These are phyloP conservation scores for Leptopterna dolabrata DNA, from an alignment of 2,888 invertebrate genomes.

Conservation along the genomic window DNA sequence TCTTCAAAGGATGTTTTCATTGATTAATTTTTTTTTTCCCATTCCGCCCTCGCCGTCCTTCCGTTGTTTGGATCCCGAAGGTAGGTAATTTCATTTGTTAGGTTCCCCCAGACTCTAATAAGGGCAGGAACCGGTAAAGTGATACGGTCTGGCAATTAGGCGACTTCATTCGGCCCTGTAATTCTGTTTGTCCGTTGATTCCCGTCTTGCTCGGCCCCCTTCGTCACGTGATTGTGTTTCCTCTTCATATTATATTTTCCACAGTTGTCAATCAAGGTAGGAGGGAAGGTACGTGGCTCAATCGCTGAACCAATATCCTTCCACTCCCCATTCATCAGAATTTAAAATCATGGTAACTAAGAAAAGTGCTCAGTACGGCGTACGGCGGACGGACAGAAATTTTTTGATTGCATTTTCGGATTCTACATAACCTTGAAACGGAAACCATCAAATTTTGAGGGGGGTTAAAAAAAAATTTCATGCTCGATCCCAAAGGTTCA, in stretches of 20 bases:
- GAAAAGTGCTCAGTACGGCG: too few relatives aligned
- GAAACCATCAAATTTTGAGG: too few relatives aligned
- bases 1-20: slow-evolving; percentile 30
- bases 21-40: slow-evolving; percentile 47
- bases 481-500: too few relatives aligned
- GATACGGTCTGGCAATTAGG: slow-evolving; percentile 28
- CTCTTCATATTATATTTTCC: neutral
- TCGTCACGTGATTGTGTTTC: slow-evolving; percentile 4
- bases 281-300: neutral
- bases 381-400: too few relatives aligned
- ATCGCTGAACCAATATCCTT: neutral
- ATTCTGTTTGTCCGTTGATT: slow-evolving; percentile 33
- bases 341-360: too few relatives aligned
- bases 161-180: slow-evolving; percentile 37
- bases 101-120: slow-evolving; percentile 12
- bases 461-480: too few relatives aligned
- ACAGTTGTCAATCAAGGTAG: neutral
- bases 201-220: neutral
- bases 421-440: too few relatives aligned
- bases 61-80: neutral
- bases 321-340: too few relatives aligned
- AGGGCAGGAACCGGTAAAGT: neutral
- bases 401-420: too few relatives aligned
- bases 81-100: slow-evolving; percentile 31
- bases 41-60: neutral